These are phyloP conservation scores for Luperina testacea DNA, from an alignment of 2,888 invertebrate species.

Conservation along the genomic window DNA sequence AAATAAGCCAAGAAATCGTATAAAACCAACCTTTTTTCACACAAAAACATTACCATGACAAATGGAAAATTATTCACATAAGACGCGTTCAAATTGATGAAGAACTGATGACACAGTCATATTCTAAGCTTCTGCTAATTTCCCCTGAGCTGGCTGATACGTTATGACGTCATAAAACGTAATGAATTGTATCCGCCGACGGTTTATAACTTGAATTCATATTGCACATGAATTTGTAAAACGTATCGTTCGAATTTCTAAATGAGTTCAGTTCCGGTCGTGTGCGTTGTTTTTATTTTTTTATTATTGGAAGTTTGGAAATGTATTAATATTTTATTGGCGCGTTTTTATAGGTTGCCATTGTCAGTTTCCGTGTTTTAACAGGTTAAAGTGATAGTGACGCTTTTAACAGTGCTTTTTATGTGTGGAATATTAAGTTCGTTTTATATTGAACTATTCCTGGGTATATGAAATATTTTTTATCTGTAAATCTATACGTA, in stretches of 20 bases:
- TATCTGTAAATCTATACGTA: no score
- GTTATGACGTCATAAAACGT: constrained; percentile 78
- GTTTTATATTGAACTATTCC: background rate
- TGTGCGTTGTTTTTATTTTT: background rate
- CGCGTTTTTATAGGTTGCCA: background rate
- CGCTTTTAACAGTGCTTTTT: background rate
- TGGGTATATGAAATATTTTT: no score
- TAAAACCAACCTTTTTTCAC: constrained; percentile 1
- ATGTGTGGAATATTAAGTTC: background rate
- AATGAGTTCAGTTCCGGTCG: constrained; percentile 24
- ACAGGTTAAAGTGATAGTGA: background rate
- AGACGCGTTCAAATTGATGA: constrained; percentile 49
- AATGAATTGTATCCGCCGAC: constrained; percentile 67
- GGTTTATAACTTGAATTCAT: constrained; percentile 72
- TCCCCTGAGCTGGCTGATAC: constrained; percentile 79
- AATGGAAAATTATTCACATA: constrained; percentile 39
- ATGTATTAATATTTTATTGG: constrained; percentile 22
- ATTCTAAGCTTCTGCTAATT: constrained; percentile 78
- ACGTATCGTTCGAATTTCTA: constrained; percentile 38
- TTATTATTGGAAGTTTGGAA: constrained; percentile 1
- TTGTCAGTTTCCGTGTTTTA: constrained; percentile 2
- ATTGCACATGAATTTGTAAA: constrained; percentile 69
- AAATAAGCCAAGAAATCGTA: background rate
- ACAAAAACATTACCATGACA: constrained; percentile 14
- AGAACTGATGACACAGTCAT: constrained; percentile 65